Evolutionary conservation across 2,888 invertebrate genomes (phyloP).

Genomic region (Trichopria drosophilae): DNA sequence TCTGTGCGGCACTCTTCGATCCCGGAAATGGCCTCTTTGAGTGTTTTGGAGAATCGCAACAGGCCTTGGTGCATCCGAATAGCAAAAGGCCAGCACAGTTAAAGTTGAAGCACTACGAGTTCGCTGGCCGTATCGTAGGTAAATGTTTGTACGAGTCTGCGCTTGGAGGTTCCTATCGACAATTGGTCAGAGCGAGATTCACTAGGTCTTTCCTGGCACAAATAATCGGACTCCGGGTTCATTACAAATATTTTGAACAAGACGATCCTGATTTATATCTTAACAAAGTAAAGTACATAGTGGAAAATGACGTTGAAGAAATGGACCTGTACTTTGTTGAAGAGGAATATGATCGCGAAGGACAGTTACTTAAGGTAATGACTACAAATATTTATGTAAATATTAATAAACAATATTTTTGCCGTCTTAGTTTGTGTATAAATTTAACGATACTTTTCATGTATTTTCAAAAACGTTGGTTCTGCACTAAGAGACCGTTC

Average conservation of each 20-base stretch:
- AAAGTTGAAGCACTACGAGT: conserved; percentile 87
- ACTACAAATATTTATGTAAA: no score
- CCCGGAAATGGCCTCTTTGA: conserved; percentile 80
- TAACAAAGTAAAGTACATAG: conserved; percentile 89
- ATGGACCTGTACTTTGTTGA: conserved; percentile 87
- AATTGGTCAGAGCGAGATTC: conserved; percentile 86
- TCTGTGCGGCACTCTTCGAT: conserved; percentile 87
- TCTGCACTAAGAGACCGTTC: no score
- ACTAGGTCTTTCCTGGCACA: conserved; percentile 92
- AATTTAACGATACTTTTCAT: no score
- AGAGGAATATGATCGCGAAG: conserved; percentile 80
- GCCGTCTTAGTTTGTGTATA: no score
- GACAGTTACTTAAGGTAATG: conserved; percentile 74
- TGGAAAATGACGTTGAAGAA: conserved; percentile 85
- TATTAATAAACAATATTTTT: no score
- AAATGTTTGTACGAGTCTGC: conserved; percentile 94
- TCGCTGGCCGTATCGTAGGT: conserved; percentile 90
- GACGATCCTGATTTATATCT: conserved; percentile 93
- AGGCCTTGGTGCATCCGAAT: conserved; percentile 89
- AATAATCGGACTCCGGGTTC: conserved; percentile 88
- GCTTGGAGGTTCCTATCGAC: conserved; percentile 84
- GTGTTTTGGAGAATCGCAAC: conserved; percentile 82
- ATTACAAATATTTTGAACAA: conserved; percentile 95
- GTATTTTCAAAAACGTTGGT: no score
- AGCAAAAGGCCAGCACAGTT: conserved; percentile 74